Conservation (phyloP, 2,888 invertebrate species). For the Apoda limacodes region DNA sequence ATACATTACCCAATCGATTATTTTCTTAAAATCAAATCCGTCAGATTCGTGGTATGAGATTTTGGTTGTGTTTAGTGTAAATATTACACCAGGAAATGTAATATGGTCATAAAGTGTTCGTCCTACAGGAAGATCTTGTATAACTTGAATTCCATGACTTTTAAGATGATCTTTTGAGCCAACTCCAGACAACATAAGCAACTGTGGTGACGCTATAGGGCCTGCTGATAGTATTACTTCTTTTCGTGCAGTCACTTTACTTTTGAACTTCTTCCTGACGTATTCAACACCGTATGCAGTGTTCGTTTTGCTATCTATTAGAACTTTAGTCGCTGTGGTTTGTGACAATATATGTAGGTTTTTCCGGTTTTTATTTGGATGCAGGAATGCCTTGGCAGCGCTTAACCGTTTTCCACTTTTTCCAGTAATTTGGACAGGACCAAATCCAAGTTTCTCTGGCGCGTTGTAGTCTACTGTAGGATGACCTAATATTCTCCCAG, state of each 20-base stretch:
- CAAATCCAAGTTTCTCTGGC: slow-evolving; percentile 72
- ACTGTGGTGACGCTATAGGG: slow-evolving; percentile 88
- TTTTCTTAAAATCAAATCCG: slow-evolving; percentile 21
- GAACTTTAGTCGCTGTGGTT: slow-evolving; percentile 73
- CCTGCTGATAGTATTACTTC: slow-evolving; percentile 91
- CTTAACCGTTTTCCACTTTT: slow-evolving; percentile 73
- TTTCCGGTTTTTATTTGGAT: slow-evolving; percentile 66
- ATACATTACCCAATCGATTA: slow-evolving; percentile 39
- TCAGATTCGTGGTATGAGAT: slow-evolving; percentile 38
- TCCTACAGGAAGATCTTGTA: slow-evolving; percentile 77
- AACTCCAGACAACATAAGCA: slow-evolving; percentile 88
- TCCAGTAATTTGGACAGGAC: slow-evolving; percentile 73
- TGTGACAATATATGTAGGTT: slow-evolving; percentile 78
- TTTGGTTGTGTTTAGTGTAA: slow-evolving; percentile 44
- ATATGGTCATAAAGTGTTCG: slow-evolving; percentile 73
- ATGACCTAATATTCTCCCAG: slow-evolving; percentile 75
- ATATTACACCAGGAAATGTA: slow-evolving; percentile 61
- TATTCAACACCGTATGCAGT: slow-evolving; percentile 78
- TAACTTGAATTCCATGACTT: slow-evolving; percentile 65
- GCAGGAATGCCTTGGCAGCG: slow-evolving; percentile 74
- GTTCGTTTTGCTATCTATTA: slow-evolving; percentile 73
- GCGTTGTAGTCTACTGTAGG: slow-evolving; percentile 77
- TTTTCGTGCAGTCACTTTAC: slow-evolving; percentile 72
- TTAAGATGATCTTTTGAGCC: slow-evolving; percentile 67
- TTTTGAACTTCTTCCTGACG: slow-evolving; percentile 54